Conservation (phyloP, 2,888 invertebrate genomes). For the Pyralis farinalis region DNA sequence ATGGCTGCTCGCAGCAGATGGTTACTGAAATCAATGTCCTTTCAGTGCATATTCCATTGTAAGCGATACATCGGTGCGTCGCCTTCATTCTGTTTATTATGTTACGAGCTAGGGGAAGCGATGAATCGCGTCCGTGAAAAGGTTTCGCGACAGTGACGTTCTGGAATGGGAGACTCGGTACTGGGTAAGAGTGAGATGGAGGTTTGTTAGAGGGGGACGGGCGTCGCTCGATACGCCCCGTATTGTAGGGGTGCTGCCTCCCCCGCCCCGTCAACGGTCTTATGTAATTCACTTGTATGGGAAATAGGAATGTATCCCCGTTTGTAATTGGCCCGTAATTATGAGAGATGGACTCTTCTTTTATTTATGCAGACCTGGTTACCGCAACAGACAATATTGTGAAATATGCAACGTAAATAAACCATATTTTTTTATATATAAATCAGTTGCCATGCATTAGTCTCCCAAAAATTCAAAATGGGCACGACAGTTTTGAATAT, state of each 20-base stretch:
- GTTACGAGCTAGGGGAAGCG: conserved; percentile 29
- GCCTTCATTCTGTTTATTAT: conserved; percentile 29
- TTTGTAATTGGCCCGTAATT: conserved; percentile 47
- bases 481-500: too few species aligned
- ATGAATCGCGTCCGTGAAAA: conserved; percentile 40
- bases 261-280: conserved; percentile 30
- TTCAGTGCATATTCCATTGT: conserved; percentile 26
- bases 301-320: conserved; percentile 40
- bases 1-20: conserved; percentile 22
- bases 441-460: too few species aligned
- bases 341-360: too few species aligned
- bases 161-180: conserved; percentile 11
- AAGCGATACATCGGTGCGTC: conserved; percentile 35
- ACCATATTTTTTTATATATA: too few species aligned
- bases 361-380: too few species aligned
- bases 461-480: too few species aligned
- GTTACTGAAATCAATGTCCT: conserved; percentile 29
- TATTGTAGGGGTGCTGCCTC: conserved; percentile 45
- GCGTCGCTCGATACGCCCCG: conserved; percentile 56
- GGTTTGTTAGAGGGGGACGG: conserved; percentile 32
- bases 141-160: conserved; percentile 27
- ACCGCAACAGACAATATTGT: too few species aligned
- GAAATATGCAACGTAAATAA: too few species aligned
- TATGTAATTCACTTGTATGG: conserved; percentile 49
- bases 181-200: conserved; percentile 26